Base-by-base conservation (phyloP, 2,113 vertebrate genomes). In the Propithecus coquereli region DNA sequence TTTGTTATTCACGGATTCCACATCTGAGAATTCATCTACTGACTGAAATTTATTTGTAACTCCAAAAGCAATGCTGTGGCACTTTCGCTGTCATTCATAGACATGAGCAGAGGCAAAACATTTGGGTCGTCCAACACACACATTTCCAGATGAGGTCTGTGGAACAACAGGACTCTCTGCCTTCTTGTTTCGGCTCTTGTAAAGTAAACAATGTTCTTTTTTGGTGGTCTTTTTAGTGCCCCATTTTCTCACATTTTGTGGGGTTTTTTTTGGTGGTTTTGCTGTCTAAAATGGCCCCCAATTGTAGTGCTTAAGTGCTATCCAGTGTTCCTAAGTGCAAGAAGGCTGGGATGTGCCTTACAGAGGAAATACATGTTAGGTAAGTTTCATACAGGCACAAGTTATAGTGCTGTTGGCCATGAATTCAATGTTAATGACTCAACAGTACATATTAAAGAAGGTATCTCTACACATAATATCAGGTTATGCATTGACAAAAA, bases 381-480 rank as follows among this genome's bases (percentile, higher is more conserved):
- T 87, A 84, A 95, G 54, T 30, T 87, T 93, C 37, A 40, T 87
- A 70, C 52, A 91, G 76, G 63, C 27, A 47, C 37, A 66, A 37
- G 30, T 76, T 65, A 92, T 14, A 82, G 27, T 34, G n/a, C 57
- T 81, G 22, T 34, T 91, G 77, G 25, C 32, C 8, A 6, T 57
- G 50, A 96, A 57, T 81, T 92, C 80, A 87, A 54, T 59, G 70
- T 94, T 76, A 83, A 37, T 50, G 89, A 87, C 50, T 81, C 16
- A 88, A 84, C 16, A 65, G n/a, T 43, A 66, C 47, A 52, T 32
- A 85, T 91, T 82, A 81, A 93, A 86, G 80, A 79, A 89, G 40
- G 13, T 82, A 25, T 34, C 63, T 76, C 47, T 52, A 83, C 74
- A 82, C 12, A 73, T 14, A 63, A 89, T 90, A 90, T 20, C 47